Base-by-base conservation (phyloP, 2,797 vertebrate species). In the Paguma larvata region DNA sequence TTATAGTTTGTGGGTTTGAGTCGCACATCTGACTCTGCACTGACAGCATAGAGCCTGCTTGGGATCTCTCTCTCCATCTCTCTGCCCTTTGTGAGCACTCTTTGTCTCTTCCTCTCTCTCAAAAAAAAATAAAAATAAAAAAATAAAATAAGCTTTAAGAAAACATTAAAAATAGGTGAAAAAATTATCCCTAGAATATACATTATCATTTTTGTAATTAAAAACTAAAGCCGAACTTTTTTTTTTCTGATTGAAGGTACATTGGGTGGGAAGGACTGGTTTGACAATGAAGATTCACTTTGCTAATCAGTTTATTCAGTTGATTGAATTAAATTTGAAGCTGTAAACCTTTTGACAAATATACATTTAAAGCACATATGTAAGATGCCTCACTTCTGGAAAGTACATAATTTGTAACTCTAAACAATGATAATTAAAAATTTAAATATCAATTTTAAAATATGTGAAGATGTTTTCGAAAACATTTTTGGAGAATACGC, bases 391-490 rank as follows among this genome's bases (percentile, higher is more conserved):
- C 46, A 85, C 38, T 82, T 67, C 53, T 89, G 41, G 34, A 93
- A 65, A 95, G 32, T 63, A 30, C 0, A 1, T 86, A 78, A 68
- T 34, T 89, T 78, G 15, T 8, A 79, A 63, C 25, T 63, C 73
- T 68, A 56, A 67, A 72, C 16, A 85, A 53, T 56, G n/a, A 79
- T 51, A 79, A 95, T 86, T 96, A 75, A 80, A 96, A 97, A n/a
- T 90, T 56, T 38, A 93, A 34, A 70, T 84, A 84, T 70, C n/a
- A 38, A 51, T 72, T 94, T 89, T 46, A 75, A 95, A 83, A 93
- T 91, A 7, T 75, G 12, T 63, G n/a, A 92, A 78, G 68, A 65
- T 12, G 13, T 59, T 79, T 94, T 89, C 48, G 18, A 87, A 75
- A 89, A 70, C 51, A 89, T 27, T 65, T 83, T 94, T 51, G 21